phyloP scores from a whole-genome alignment of 2,888 invertebrate genomes.

The Trachelus stipa region DNA sequence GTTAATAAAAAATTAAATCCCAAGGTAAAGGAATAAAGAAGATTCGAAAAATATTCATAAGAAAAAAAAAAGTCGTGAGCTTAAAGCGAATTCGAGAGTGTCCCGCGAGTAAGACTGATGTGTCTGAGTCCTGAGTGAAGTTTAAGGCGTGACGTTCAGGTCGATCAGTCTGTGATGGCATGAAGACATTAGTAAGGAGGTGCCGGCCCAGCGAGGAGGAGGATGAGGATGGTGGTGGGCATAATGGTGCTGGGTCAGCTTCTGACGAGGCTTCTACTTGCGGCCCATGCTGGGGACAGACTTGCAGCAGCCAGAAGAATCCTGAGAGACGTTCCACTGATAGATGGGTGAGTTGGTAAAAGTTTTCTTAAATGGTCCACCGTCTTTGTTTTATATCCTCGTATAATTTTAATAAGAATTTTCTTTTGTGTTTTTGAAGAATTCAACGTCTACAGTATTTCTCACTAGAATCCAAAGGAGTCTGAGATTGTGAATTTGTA shows the following conservation, averaged over 20 bases:
- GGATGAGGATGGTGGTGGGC: constrained; percentile 65
- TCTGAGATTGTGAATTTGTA: not conserved
- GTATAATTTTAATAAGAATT: not conserved
- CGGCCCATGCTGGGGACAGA: constrained; percentile 62
- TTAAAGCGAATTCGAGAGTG: not conserved
- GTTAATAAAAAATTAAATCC: not conserved
- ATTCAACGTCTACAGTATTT: too few relatives aligned
- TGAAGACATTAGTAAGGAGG: constrained; percentile 61
- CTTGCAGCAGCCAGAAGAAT: constrained; percentile 61
- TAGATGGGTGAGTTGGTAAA: constrained; percentile 55
- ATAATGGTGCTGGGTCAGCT: constrained; percentile 65
- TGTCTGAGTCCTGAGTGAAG: not conserved
- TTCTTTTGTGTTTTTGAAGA: too few relatives aligned
- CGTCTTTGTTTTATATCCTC: not conserved
- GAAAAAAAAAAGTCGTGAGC: not conserved
- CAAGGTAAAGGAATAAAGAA: not conserved
- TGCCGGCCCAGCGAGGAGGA: constrained; percentile 63
- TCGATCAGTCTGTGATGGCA: constrained; percentile 55
- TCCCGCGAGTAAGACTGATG: not conserved
- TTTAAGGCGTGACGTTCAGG: constrained; percentile 13
- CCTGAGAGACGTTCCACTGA: constrained; percentile 59
- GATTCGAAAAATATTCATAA: not conserved
- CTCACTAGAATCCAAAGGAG: too few relatives aligned
- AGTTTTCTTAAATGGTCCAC: not conserved
- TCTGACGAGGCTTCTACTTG: constrained; percentile 61